A percentile compares a stretch with the other conserved stretches of the same genome.
Evolutionary conservation across 2,888 invertebrate species (phyloP).

Genomic region (Periphyllus acericola): DNA sequence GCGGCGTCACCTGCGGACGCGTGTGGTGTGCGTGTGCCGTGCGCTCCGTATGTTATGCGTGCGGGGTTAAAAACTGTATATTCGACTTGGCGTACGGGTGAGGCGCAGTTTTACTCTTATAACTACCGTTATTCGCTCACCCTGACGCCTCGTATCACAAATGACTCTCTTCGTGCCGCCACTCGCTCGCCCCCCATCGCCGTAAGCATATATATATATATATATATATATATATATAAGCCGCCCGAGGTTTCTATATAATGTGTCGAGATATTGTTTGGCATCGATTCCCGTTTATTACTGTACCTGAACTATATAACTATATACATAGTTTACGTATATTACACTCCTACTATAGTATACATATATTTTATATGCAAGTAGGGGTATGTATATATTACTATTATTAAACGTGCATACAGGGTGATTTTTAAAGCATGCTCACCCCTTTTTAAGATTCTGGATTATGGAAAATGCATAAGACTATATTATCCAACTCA

Average conservation of each 20-base stretch:
- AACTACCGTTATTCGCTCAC: slow-evolving; percentile 7
- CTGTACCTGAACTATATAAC: not conserved
- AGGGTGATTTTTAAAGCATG: too few species aligned
- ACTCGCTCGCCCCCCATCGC: not conserved
- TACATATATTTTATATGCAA: not conserved
- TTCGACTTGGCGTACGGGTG: not conserved
- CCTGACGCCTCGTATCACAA: not conserved
- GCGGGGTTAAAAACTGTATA: not conserved
- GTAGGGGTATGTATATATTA: not conserved
- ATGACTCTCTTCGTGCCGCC: not conserved
- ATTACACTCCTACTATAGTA: not conserved
- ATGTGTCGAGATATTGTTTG: slow-evolving; percentile 54
- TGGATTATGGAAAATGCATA: too few species aligned
- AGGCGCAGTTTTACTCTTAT: not conserved
- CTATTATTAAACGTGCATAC: too few species aligned
- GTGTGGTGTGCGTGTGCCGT: not conserved
- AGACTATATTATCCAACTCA: too few species aligned
- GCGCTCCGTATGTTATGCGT: too few species aligned
- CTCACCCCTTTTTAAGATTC: too few species aligned
- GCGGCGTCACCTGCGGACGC: not conserved
- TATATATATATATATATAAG: slow-evolving; percentile 12
- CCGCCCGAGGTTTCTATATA: slow-evolving; percentile 31
- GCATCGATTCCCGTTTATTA: slow-evolving; percentile 49
- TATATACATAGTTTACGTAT: too few species aligned
- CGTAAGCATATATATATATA: not conserved